A percentile compares a stretch with the other conserved stretches of the same genome.
phyloP scores from a whole-genome alignment of 2,797 vertebrate species.

The Sebastes steindachneri region DNA sequence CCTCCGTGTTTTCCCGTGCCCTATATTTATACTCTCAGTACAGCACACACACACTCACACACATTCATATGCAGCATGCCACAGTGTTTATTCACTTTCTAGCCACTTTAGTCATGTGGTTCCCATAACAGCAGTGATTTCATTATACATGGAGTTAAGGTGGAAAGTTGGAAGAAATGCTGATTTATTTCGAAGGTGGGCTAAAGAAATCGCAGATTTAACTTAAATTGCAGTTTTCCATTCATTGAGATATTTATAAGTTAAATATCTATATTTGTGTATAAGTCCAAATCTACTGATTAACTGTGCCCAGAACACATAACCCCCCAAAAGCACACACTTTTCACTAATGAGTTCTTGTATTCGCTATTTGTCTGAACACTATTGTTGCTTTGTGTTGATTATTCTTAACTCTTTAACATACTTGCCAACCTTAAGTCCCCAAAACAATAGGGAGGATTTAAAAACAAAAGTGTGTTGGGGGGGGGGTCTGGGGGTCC shows the following conservation, averaged over 20 bases:
- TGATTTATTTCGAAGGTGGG: conserved; percentile 20
- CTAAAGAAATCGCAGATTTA: conserved; percentile 17
- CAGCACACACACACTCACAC: conserved; percentile 18
- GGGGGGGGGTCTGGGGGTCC: no score
- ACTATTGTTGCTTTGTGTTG: background rate
- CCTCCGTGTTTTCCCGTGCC: conserved; percentile 60
- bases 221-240: background rate
- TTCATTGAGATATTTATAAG: background rate
- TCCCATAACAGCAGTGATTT: conserved; percentile 44
- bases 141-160: conserved; percentile 37
- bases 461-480: no score
- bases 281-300: background rate
- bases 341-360: background rate
- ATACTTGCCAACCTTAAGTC: no score
- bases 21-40: conserved; percentile 60
- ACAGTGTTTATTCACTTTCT: conserved; percentile 51
- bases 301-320: background rate
- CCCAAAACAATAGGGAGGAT: no score
- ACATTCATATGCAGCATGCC: conserved; percentile 25
- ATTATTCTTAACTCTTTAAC: background rate
- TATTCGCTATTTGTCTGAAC: background rate
- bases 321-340: background rate
- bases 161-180: conserved; percentile 28
- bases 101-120: conserved; percentile 55
- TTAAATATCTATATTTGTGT: background rate